Evolutionary conservation across 1,140 invertebrate species (phyloP), one percentile per base, ranked within the genome.

Genomic region (Leptonema lineaticorne): DNA sequence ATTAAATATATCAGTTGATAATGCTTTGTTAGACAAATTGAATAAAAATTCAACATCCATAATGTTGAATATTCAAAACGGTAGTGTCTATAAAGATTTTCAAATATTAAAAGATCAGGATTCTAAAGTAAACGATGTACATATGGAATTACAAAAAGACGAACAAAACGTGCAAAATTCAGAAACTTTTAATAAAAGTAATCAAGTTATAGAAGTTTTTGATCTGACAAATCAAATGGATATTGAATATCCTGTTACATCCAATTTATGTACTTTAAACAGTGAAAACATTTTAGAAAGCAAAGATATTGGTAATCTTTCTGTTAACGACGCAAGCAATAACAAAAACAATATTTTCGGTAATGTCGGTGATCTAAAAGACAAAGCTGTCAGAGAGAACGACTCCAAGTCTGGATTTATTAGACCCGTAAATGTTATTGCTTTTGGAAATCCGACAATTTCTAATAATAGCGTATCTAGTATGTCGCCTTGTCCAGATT

Each of bases 381-480:
- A 53, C 9, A 24, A 53, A 53, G 5, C 16, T 3, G 46, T 24
- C 8, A 24, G 27, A 22, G 50, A 26, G 37, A 9, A 9, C 2
- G 8, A 20, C 16, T 20, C 46, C 7, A 22, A 53, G 5, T 24
- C 20, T 46, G 78, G 81, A 28, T 75, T 74, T 16, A 69, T 81
- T 62, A 73, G 81, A 29, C 79, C 81, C 0, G 79, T 81, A 24
- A 81, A 81, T 71, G 79, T 81, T 0, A 79, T 82, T 9, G 75
- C 76, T 0, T 83, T 81, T 65, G 76, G 78, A 8, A 80, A 76
- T 48, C 76, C 81, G 72, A 7, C 33, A 74, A 53, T 24, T 2
- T 24, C 50, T 16, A 50, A 46, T 16, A 46, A 20, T 26, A 53
- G 18, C 27, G n/a, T 16, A n/a, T 11, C 78, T 65, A 76, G 79